Evolutionary conservation across 2,113 vertebrate genomes (phyloP).

Genomic region (Dascyllus trimaculatus): DNA sequence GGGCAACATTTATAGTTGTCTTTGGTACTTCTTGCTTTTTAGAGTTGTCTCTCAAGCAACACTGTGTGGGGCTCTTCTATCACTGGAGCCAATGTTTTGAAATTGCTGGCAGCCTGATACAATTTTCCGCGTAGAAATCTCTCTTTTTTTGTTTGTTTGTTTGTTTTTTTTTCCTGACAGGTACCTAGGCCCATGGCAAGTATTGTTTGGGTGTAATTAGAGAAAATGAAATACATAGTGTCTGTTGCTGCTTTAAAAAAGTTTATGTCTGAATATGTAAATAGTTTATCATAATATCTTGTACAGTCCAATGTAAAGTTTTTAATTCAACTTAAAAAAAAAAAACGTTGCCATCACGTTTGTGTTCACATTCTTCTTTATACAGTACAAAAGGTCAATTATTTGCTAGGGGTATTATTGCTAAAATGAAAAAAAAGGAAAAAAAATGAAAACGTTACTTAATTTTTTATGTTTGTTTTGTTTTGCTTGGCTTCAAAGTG

Average conservation of each 20-base stretch:
- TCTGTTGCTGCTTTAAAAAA: slow-evolving; percentile 99
- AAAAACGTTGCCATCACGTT: slow-evolving; percentile 94
- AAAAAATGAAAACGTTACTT: slow-evolving; percentile 80
- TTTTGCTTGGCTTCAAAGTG: slow-evolving; percentile 95
- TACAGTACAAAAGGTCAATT: slow-evolving; percentile 90
- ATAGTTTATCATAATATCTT: slow-evolving; percentile 99
- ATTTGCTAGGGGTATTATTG: slow-evolving; percentile 93
- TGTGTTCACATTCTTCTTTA: slow-evolving; percentile 95
- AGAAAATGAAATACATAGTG: slow-evolving; percentile 91
- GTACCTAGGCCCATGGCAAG: slow-evolving; percentile 93
- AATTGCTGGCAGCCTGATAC: slow-evolving; percentile 89
- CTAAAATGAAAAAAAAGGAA: slow-evolving; percentile 75
- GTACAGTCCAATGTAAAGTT: slow-evolving; percentile 99
- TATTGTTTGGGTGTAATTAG: slow-evolving; percentile 95
- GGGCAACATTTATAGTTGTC: slow-evolving; percentile 89
- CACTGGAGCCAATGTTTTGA: slow-evolving; percentile 83
- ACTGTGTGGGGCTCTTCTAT: slow-evolving; percentile 89
- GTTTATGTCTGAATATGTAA: slow-evolving; percentile 99
- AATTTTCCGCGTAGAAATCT: slow-evolving; percentile 89
- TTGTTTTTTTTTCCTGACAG: slow-evolving; percentile 85
- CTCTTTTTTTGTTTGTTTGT: slow-evolving; percentile 13
- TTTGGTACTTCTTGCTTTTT: slow-evolving; percentile 94
- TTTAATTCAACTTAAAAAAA: slow-evolving; percentile 98
- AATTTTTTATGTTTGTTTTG: slow-evolving; percentile 80
- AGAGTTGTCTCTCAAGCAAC: slow-evolving; percentile 91